Conservation (phyloP, 1,140 invertebrate species). For the Linepithema humile region DNA sequence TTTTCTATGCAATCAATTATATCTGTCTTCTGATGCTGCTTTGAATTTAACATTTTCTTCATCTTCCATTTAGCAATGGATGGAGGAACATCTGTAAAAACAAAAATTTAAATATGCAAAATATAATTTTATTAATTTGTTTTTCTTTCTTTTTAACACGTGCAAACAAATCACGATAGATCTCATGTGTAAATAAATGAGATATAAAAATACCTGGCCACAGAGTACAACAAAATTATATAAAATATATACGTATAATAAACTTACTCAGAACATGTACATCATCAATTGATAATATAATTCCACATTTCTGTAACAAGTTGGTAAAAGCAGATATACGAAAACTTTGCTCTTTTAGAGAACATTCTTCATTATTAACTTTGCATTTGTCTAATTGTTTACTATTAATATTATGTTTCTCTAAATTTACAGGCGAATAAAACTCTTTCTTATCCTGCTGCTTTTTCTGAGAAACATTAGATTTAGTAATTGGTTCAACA, state of each 20-base stretch:
- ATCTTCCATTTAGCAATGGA: conserved; percentile 72
- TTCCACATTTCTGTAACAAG: conserved; percentile 73
- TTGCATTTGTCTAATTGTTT: not conserved
- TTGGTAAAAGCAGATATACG: conserved; percentile 45
- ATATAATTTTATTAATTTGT: not conserved
- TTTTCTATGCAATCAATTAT: conserved; percentile 74
- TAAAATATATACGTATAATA: not conserved
- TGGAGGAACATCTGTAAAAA: conserved; percentile 70
- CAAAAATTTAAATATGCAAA: conserved; percentile 15
- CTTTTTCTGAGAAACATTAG: not conserved
- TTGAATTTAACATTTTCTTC: conserved; percentile 66
- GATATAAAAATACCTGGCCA: no score
- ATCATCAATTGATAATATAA: conserved; percentile 65
- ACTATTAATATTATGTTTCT: not conserved
- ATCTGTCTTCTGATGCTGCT: conserved; percentile 63
- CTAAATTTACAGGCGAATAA: not conserved
- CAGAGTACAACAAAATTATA: not conserved
- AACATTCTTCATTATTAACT: not conserved
- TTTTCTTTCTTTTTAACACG: not conserved
- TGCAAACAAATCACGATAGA: no score
- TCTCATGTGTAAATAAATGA: no score
- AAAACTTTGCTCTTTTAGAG: not conserved
- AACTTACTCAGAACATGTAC: conserved; percentile 72
- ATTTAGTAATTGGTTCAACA: not conserved
- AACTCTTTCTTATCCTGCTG: not conserved